Evolutionary conservation across 1,140 invertebrate genomes (phyloP), one percentile per base, ranked within the genome.

Genomic region (Parasteatoda tepidariorum): DNA sequence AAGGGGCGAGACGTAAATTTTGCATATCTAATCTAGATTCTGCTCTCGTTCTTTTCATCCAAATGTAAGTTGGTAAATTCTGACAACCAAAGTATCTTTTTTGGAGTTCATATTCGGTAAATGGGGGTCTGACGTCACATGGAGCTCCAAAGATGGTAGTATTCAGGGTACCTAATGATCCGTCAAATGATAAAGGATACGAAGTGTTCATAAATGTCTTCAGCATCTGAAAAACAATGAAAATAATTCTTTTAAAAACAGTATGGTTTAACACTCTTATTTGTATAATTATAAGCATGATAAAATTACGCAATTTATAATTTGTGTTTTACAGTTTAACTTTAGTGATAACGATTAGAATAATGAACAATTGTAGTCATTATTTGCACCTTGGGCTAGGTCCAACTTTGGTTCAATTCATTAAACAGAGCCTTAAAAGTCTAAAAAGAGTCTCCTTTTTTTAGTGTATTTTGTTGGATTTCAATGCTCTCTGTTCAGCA

Each of bases 131-230:
- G 61, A 90, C 87, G 75, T 90, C 87, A 85, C 90, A 91, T 0
- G 90, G 90, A 4, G 90, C 90, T 15, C 90, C 90, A 83, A 90
- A 90, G 7, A 91, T 86, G 28, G 89, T 90, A 18, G 87, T 73
- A 30, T 83, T 85, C 1, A 88, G 85, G 9, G 26, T 74, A 3
- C 88, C 88, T 34, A 85, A 76, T 6, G 87, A 86, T 6, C 86
- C 85, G 41, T 88, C 87, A 62, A 85, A 85, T 30, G 87, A 82
- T 3, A 86, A 74, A 5, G 90, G 89, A 9, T 85, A 87, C 3
- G 90, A 90, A 7, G 85, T 85, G 28, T 84, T 87, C 55, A 90
- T 86, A 4, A 79, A 79, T 7, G 85, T 84, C 18, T 84, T 81
- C 18, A 88, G 87, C 48, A 87, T 86, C 90, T 90, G 86, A 55